phyloP scores from a whole-genome alignment of 2,113 vertebrate genomes.

The Eleginops maclovinus region DNA sequence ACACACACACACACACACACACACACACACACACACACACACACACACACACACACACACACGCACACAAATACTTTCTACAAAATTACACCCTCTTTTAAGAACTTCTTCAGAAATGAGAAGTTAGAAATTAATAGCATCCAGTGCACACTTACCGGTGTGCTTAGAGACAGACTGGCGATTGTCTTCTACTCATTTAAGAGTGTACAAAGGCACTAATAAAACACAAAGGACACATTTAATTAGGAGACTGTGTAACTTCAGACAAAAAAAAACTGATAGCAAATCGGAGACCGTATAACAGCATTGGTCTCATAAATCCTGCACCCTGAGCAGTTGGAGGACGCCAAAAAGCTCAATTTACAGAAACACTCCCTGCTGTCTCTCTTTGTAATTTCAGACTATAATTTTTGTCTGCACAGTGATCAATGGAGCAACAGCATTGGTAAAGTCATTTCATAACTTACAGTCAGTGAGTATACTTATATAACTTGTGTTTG shows the following conservation, averaged over 20 bases:
- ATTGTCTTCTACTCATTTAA: conserved; percentile 11
- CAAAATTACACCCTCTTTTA: conserved; percentile 18
- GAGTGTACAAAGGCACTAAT: background rate
- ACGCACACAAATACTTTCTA: no score
- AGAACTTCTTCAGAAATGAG: conserved; percentile 1
- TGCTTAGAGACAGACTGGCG: background rate
- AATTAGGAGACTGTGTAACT: conserved; percentile 4
- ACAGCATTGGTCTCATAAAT: conserved; percentile 13
- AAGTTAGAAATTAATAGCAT: background rate
- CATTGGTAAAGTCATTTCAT: background rate
- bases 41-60: conserved; percentile 9
- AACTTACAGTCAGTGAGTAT: background rate
- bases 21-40: conserved; percentile 27
- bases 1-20: conserved; percentile 18
- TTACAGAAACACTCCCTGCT: conserved; percentile 15
- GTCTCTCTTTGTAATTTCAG: background rate
- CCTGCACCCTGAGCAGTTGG: conserved; percentile 7
- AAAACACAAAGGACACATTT: conserved; percentile 5
- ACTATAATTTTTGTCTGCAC: background rate
- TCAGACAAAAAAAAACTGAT: background rate
- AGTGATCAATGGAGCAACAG: conserved; percentile 2
- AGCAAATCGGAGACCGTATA: conserved; percentile 10
- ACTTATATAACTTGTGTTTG: background rate
- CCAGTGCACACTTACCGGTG: background rate
- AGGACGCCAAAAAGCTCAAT: conserved; percentile 13